Conservation (phyloP, 2,888 invertebrate species). For the Seira ritae region DNA sequence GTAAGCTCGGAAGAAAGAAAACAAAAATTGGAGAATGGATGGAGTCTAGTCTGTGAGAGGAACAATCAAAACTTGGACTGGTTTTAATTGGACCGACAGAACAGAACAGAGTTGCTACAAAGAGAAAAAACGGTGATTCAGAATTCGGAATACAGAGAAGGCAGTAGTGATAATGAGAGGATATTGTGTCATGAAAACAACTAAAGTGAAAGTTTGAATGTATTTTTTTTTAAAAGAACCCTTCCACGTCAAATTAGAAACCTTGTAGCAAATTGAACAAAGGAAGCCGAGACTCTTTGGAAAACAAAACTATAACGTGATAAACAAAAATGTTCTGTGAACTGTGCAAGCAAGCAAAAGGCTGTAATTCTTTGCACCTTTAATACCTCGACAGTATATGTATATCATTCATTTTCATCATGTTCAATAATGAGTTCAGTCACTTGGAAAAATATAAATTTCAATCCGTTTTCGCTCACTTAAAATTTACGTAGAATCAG, state of each 20-base stretch:
- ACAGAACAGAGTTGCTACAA: no score
- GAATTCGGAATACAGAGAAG: no score
- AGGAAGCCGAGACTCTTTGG: neutral
- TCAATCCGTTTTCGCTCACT: slow-evolving; percentile 6
- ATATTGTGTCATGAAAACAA: neutral
- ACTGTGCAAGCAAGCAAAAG: neutral
- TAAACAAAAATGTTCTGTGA: neutral
- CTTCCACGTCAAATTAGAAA: neutral
- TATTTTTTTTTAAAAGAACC: neutral
- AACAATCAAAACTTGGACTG: neutral
- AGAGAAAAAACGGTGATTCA: no score
- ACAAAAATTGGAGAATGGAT: neutral
- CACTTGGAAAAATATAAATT: neutral
- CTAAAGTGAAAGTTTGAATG: neutral
- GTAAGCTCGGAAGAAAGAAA: no score
- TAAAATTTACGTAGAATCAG: no score
- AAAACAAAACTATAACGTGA: neutral
- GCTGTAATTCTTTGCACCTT: neutral
- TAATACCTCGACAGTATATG: neutral
- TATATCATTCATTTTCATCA: no score
- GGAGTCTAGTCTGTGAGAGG: neutral
- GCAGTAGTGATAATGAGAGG: neutral
- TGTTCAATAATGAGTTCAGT: no score
- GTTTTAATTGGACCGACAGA: neutral
- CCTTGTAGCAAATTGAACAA: neutral